Percentiles rank a stretch among this genome's conserved stretches.
These are phyloP conservation scores for Enteromius radiatus DNA, from an alignment of 2,797 vertebrate genomes.

Conservation along the genomic window DNA sequence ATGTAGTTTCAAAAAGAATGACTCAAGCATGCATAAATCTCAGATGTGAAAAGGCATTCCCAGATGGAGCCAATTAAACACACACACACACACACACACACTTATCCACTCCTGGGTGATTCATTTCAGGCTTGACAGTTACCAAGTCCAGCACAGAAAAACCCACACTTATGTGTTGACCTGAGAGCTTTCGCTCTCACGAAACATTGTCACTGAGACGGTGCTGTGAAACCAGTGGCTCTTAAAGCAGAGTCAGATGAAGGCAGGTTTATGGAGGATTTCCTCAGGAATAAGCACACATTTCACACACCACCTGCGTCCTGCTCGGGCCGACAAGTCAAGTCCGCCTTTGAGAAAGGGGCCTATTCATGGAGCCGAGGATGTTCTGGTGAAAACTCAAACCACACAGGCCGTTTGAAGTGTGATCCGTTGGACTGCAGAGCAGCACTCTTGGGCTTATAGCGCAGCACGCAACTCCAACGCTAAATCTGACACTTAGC, in stretches of 20 bases:
- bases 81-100: background rate
- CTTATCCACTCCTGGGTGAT: slow-evolving; percentile 28
- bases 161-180: slow-evolving; percentile 23
- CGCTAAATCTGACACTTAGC: slow-evolving; percentile 29
- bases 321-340: background rate
- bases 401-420: slow-evolving; percentile 39
- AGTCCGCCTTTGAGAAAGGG: slow-evolving; percentile 21
- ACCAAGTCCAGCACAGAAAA: background rate
- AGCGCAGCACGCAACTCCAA: slow-evolving; percentile 6
- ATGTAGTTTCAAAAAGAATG: background rate
- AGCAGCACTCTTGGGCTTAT: slow-evolving; percentile 2
- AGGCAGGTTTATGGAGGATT: slow-evolving; percentile 40
- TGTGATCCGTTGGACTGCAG: slow-evolving; percentile 20
- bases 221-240: background rate
- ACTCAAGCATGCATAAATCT: background rate
- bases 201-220: slow-evolving; percentile 45
- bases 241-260: slow-evolving; percentile 15
- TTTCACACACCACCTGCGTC: slow-evolving; percentile 23
- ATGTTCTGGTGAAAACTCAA: slow-evolving; percentile 46
- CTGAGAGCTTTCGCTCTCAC: slow-evolving; percentile 23
- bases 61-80: slow-evolving; percentile 48
- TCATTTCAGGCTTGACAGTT: slow-evolving; percentile 27
- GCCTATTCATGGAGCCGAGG: slow-evolving; percentile 22
- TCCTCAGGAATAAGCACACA: slow-evolving; percentile 31
- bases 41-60: slow-evolving; percentile 9